A percentile compares a stretch with the other conserved stretches of the same genome.
Evolutionary conservation across 2,113 vertebrate genomes (phyloP).

Genomic region (Centrocercus urophasianus): DNA sequence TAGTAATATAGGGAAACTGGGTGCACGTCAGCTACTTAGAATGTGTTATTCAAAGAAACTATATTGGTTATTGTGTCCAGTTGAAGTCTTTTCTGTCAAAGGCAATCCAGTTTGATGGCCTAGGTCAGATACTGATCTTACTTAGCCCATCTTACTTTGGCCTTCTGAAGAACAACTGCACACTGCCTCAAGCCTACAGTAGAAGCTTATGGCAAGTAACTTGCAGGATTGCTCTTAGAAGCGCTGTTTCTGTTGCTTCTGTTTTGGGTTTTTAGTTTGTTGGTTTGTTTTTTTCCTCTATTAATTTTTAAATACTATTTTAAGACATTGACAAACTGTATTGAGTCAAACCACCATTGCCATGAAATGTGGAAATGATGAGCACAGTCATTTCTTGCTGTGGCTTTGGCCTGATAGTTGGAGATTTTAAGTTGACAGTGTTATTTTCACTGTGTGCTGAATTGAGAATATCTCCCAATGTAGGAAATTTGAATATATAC

Average conservation of each 20-base stretch:
- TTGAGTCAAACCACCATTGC: background rate
- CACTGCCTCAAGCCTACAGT: background rate
- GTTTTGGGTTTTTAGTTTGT: background rate
- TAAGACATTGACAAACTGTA: background rate
- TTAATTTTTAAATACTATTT: background rate
- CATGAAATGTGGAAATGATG: background rate
- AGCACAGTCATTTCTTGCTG: background rate
- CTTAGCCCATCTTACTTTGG: background rate
- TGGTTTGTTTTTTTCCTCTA: background rate
- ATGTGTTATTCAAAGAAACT: background rate
- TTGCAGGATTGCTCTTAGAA: background rate
- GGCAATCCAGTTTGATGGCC: background rate
- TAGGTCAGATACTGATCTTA: background rate
- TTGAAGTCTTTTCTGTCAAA: background rate
- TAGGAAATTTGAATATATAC: background rate
- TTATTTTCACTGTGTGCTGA: background rate
- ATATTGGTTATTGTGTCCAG: background rate
- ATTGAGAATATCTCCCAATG: background rate
- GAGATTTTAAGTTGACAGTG: background rate
- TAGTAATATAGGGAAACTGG: background rate
- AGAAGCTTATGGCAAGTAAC: background rate
- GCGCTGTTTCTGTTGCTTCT: background rate
- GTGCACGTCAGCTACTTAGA: constrained; percentile 17
- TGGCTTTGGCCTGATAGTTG: background rate
- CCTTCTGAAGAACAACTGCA: background rate